Base-by-base conservation (phyloP, 1,140 invertebrate species). In the Batillaria attramentaria region DNA sequence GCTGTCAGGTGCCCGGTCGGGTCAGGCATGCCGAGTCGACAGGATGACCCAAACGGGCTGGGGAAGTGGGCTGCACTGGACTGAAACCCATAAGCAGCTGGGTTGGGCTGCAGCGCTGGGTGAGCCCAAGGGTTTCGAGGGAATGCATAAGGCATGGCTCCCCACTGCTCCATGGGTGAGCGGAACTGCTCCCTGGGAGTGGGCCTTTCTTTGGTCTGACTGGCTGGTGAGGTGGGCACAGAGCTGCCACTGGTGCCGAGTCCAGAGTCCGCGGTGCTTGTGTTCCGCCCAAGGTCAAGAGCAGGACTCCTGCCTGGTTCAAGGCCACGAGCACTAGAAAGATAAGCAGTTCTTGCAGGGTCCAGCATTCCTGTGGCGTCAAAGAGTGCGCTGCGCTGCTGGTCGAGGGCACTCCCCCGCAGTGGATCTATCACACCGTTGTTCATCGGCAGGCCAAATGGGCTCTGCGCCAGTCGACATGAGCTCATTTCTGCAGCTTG, bases 71-170 rank as follows among this genome's bases (percentile, higher is more conserved):
- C 20, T 20, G 79, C 28, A 5, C 69, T 6, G 72, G 43, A 60
- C 60, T 77, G 79, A 35, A 81, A 81, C 31, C 79, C 76, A 35
- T 81, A 81, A 4, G 79, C 79, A 28, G 79, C 79, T 35, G 69
- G 46, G 57, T 50, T 57, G 33, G 78, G 39, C 24, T 54, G 69
- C 3, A 70, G 43, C 37, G 80, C 76, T 75, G 76, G 72, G 24
- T 70, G 57, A 43, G 77, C 33, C 80, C 80, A 81, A 43, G 74
- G 62, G 35, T 72, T 54, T 8, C 54, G 70, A 31, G 80, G 70
- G n/a, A 81, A 70, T 18, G 42, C 76, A n/a, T 81, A 81, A 37
- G 79, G 79, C 73, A 75, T 57, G 5, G 80, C 54, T 37, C 77
- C 72, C 77, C 77, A 81, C 50, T 77, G 50, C n/a, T 81, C 80